Evolutionary conservation across 2,888 invertebrate genomes (phyloP).

Genomic region (Harmothoe impar): DNA sequence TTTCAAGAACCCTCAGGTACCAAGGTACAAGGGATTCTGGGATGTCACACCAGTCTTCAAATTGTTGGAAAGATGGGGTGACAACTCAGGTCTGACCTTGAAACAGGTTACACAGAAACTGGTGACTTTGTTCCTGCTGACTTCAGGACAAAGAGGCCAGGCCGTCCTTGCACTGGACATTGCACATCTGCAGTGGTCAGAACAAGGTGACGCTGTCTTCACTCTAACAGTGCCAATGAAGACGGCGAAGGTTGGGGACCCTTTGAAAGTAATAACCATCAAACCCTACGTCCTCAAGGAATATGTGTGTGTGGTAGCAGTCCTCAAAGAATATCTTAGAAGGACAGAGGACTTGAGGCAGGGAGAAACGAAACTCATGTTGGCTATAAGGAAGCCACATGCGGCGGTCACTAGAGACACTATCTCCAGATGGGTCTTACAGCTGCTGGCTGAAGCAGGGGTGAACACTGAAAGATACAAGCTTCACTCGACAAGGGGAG

Average conservation of each 20-base stretch:
- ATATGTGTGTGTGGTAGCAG: not conserved
- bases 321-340: not conserved
- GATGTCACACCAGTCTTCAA: not conserved
- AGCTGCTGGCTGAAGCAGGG: not conserved
- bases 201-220: not conserved
- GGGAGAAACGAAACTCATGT: not conserved
- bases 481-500: not conserved
- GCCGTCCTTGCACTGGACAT: not conserved
- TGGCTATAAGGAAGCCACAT: not conserved
- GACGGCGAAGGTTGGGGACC: not conserved
- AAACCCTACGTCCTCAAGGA: not conserved
- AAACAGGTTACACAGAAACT: not conserved
- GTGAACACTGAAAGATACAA: not conserved
- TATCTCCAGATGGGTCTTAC: not conserved
- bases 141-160: conserved; percentile 20
- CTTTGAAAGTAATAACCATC: not conserved
- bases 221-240: not conserved
- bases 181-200: not conserved
- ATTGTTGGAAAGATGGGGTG: not conserved
- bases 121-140: not conserved
- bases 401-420: not conserved
- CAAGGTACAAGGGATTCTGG: conserved; percentile 8
- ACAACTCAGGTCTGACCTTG: not conserved
- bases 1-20: not conserved
- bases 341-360: not conserved